phyloP scores from a whole-genome alignment of 2,888 invertebrate species.

The Graphium colonna region DNA sequence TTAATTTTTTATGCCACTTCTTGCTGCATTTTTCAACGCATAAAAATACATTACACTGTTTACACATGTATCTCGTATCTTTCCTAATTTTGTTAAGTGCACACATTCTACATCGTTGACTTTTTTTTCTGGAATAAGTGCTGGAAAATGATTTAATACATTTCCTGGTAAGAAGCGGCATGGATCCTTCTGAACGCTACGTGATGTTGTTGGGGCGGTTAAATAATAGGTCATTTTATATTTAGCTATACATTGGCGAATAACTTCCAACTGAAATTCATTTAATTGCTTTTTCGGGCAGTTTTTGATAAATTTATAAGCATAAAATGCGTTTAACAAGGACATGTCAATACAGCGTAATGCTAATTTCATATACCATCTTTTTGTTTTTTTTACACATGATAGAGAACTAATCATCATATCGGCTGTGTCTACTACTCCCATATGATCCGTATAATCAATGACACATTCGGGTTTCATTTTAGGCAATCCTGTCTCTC shows the following conservation, averaged over 20 bases:
- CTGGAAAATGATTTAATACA: slow-evolving; percentile 23
- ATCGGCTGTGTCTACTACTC: slow-evolving; percentile 27
- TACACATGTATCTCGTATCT: slow-evolving; percentile 9
- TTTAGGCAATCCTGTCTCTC: slow-evolving; percentile 24
- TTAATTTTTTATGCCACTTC: no score
- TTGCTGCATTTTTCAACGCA: no score
- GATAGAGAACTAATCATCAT: slow-evolving; percentile 27
- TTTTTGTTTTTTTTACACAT: slow-evolving; percentile 25
- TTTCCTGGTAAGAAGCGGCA: slow-evolving; percentile 7
- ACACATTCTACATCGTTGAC: slow-evolving; percentile 25
- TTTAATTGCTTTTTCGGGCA: slow-evolving; percentile 18
- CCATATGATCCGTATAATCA: slow-evolving; percentile 30
- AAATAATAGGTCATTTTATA: no score
- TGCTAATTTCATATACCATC: no score
- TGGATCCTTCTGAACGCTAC: not conserved
- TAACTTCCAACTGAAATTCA: no score
- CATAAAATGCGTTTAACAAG: no score
- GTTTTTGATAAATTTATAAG: no score
- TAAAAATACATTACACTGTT: no score
- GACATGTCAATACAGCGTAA: no score
- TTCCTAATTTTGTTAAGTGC: slow-evolving; percentile 24
- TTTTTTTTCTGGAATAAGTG: slow-evolving; percentile 20
- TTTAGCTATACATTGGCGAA: no score
- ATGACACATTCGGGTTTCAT: slow-evolving; percentile 24
- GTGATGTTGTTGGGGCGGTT: no score